Base-by-base conservation (phyloP, 2,888 invertebrate species). In the Drosophila setosimentum region DNA sequence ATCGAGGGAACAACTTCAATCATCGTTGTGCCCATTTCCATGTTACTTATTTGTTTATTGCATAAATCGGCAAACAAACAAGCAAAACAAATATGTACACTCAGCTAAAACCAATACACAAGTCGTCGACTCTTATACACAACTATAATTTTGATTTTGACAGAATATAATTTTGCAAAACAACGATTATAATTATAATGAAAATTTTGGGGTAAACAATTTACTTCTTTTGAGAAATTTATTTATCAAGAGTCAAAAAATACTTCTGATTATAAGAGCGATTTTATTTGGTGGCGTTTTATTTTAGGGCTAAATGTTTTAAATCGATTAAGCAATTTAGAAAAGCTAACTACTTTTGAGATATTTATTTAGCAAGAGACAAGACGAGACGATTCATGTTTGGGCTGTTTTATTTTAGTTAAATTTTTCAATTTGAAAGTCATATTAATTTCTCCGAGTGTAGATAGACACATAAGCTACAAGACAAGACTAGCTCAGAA, bases 11-110 rank as follows among this genome's bases (percentile, higher is more conserved):
- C 60, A 62, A 65, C 73, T 73, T 79, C 73, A 80, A 73, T 73
- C 72, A 68, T 37, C 53, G 61, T 50, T 69, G 57, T 73, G 59
- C 50, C 33, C 53, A 68, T 35, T 69, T 75, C 57, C 61, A 59
- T 81, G 66, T 57, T 76, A 72, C 30, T 24, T 85, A 69, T 85
- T 80, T 83, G 82, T 54, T 71, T 71, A 75, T 86, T 86, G 84
- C 85, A 86, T 86, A 86, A 85, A 78, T 71, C 78, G 16, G 72
- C 72, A 70, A 63, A 55, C 45, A 75, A 53, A 18, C 62, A 42
- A 61, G 42, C 29, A 60, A 60, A 63, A 67, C 60, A 58, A 67
- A 67, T 54, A 10, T 16, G 1, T 57, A 21, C 57, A 57, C 57
- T 21, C 7, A 16, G 13, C n/a, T n/a, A 51, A n/a, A 5, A 8